These are phyloP conservation scores for Elegia similella DNA, from an alignment of 2,888 invertebrate species.

Conservation along the genomic window DNA sequence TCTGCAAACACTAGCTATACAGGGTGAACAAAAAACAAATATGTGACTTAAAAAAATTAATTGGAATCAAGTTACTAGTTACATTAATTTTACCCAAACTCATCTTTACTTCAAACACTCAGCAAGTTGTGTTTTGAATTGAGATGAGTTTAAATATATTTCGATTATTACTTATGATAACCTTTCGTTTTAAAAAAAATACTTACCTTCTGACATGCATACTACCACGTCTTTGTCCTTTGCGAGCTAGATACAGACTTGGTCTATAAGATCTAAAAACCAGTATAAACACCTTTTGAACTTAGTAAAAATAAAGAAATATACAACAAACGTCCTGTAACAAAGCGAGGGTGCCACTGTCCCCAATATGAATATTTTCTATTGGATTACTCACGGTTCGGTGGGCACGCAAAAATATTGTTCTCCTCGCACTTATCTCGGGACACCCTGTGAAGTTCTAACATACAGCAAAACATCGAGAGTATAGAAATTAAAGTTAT, in stretches of 20 bases:
- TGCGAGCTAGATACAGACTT: too few relatives aligned
- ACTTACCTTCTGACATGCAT: too few relatives aligned
- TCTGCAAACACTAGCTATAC: constrained; percentile 52
- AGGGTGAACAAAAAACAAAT: constrained; percentile 36
- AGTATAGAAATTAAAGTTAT: not conserved
- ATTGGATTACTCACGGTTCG: constrained; percentile 79
- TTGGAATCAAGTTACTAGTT: too few relatives aligned
- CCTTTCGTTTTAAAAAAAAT: too few relatives aligned
- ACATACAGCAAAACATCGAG: constrained; percentile 5
- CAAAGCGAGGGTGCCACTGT: constrained; percentile 51
- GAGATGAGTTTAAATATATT: too few relatives aligned
- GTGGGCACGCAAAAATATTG: constrained; percentile 77
- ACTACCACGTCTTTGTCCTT: too few relatives aligned
- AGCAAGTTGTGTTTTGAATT: too few relatives aligned
- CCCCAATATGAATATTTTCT: constrained; percentile 80
- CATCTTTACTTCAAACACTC: too few relatives aligned
- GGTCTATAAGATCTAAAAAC: too few relatives aligned
- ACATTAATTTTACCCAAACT: too few relatives aligned
- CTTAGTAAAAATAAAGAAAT: not conserved
- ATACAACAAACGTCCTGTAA: constrained; percentile 41
- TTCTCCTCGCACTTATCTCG: constrained; percentile 64
- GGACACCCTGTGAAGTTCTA: constrained; percentile 49
- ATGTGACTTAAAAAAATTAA: constrained; percentile 15
- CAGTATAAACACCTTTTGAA: constrained; percentile 10
- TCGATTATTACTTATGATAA: too few relatives aligned